Conservation (phyloP, 2,797 vertebrate species). For the Myotis daubentonii region DNA sequence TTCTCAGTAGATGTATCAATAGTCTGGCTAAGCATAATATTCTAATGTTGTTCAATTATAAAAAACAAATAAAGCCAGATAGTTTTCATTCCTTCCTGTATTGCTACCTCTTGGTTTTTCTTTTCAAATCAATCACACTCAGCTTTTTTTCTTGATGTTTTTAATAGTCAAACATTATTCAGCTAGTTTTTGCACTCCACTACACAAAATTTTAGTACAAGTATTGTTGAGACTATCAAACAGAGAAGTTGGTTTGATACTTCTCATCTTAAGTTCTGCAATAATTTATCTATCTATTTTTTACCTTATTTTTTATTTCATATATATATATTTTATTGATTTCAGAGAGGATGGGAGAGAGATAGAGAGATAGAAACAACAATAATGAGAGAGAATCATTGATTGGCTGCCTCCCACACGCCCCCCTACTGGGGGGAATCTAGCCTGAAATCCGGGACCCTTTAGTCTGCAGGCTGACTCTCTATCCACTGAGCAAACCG, state of each 20-base stretch:
- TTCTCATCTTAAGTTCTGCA: constrained; percentile 7
- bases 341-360: no score
- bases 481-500: no score
- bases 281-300: constrained; percentile 41
- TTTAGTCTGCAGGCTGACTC: no score
- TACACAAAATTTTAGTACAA: constrained; percentile 16
- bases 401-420: no score
- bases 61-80: not conserved
- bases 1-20: not conserved
- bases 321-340: no score
- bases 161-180: constrained; percentile 32
- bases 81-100: not conserved
- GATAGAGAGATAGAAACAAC: no score
- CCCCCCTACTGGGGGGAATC: no score
- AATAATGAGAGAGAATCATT: no score
- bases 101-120: not conserved
- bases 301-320: constrained; percentile 1
- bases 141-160: constrained; percentile 51
- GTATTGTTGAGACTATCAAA: constrained; percentile 24
- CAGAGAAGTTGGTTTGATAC: not conserved
- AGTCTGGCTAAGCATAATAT: constrained; percentile 11
- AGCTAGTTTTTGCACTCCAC: not conserved
- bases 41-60: not conserved
- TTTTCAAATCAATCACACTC: constrained; percentile 1
- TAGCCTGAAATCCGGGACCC: no score